phyloP scores from a whole-genome alignment of 1,140 invertebrate genomes.

The Spodoptera frugiperda region DNA sequence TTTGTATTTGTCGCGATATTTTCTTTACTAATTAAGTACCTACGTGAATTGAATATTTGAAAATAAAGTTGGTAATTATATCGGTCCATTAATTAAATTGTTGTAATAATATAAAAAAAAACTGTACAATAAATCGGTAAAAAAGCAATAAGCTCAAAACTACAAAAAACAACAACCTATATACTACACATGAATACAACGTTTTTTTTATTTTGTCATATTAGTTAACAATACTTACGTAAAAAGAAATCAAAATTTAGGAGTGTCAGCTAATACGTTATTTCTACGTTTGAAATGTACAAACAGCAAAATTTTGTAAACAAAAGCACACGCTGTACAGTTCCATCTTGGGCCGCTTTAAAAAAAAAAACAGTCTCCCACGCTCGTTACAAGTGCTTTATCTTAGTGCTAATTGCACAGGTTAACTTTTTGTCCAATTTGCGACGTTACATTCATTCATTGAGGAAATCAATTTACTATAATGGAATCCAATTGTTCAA shows the following conservation, averaged over 20 bases:
- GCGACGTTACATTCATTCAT: conserved; percentile 57
- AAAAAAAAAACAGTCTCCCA: conserved; percentile 73
- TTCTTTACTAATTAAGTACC: too few species aligned
- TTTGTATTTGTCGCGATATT: too few species aligned
- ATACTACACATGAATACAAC: too few species aligned
- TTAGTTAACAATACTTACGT: too few species aligned
- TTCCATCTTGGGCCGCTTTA: conserved; percentile 54
- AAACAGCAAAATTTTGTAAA: conserved; percentile 7
- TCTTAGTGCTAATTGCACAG: conserved; percentile 76
- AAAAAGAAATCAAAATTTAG: too few species aligned
- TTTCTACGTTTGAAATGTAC: too few species aligned
- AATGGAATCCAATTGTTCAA: conserved; percentile 74
- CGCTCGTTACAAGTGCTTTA: conserved; percentile 81
- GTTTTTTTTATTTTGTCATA: too few species aligned
- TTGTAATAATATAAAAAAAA: not conserved
- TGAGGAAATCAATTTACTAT: conserved; percentile 79
- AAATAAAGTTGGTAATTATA: too few species aligned
- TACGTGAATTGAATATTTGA: too few species aligned
- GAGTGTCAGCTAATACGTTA: too few species aligned
- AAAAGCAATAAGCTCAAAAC: not conserved
- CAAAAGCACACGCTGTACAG: conserved; percentile 27
- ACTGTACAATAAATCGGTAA: not conserved
- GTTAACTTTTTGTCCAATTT: conserved; percentile 75
- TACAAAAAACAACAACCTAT: not conserved
- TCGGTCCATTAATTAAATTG: not conserved